Conservation (phyloP, 2,888 invertebrate species). For the Suillia variegata region DNA sequence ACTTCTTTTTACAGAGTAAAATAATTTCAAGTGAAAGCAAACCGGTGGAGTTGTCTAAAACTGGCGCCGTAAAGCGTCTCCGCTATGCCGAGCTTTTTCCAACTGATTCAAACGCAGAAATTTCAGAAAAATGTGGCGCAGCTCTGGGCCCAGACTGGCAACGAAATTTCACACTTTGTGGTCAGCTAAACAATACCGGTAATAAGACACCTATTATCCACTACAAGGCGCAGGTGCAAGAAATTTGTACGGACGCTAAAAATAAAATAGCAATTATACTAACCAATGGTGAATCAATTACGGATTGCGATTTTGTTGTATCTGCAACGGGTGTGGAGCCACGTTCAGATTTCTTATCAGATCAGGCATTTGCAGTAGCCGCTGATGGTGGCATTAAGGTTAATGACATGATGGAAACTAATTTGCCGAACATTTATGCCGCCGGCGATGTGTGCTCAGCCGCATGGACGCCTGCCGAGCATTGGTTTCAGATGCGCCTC, state of each 20-base stretch:
- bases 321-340: constrained; percentile 94
- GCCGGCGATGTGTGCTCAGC: constrained; percentile 94
- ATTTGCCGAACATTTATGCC: constrained; percentile 79
- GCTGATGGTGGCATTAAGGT: constrained; percentile 85
- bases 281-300: constrained; percentile 69
- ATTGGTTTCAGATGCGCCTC: constrained; percentile 94
- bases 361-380: constrained; percentile 64
- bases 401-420: constrained; percentile 84
- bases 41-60: not conserved
- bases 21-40: constrained; percentile 11
- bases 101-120: not conserved
- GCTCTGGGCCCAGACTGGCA: constrained; percentile 99
- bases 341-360: constrained; percentile 66
- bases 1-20: constrained; percentile 76
- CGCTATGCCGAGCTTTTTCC: constrained; percentile 68
- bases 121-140: constrained; percentile 70
- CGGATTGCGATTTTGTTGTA: constrained; percentile 87
- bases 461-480: constrained; percentile 75
- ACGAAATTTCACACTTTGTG: constrained; percentile 66
- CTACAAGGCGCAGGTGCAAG: constrained; percentile 63
- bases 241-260: constrained; percentile 15
- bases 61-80: constrained; percentile 67
- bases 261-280: constrained; percentile 71
- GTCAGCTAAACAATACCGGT: constrained; percentile 2
- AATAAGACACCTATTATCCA: constrained; percentile 64